Evolutionary conservation across 1,140 invertebrate genomes (phyloP), one percentile per base, ranked within the genome.

Genomic region (Lasioglossum baleicum): DNA sequence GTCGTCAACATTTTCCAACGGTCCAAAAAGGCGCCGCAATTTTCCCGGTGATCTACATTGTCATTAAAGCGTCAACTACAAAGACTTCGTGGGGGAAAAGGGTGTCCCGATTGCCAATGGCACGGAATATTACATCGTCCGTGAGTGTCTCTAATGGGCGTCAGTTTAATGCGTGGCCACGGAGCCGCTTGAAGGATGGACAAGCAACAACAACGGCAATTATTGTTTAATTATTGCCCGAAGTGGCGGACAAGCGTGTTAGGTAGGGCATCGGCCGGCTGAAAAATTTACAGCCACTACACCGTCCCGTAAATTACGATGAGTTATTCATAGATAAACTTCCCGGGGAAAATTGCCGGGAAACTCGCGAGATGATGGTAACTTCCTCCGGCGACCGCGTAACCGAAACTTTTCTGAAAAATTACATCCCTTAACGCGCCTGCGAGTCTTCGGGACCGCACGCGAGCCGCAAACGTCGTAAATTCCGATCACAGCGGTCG

Each of bases 251-350:
- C 11, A 3, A 0, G 13, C 51, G 56, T 7, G 6, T 6, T 4
- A 15, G 1, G 40, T 8, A 1, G 15, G 11, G 40, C 11, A 15
- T 7, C 13, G 40, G 2, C 0, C 22, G 20, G 40, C 11, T 58
- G 65, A 72, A 72, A 78, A 72, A 78, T 72, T 64, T 6, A 10
- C 58, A 2, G 40, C 31, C 26, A 8, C 67, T 26, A 2, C 17
- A 31, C n/a, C 35, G 15, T n/a, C n/a, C 20, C 17, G 69, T 64
- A 72, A 64, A 72, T 72, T 78, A 64, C 60, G 48, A 77, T 71
- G 58, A 72, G 75, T 78, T 72, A 72, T 78, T 72, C 75, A 64
- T 78, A 72, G 75, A 48, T 71, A 71, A 78, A 77, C 67, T 77
- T 71, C 15, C n/a, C 31, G 7, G 13, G 75, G 60, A 56, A 72